A percentile compares a stretch with the other conserved stretches of the same genome.
Conservation (phyloP, 2,113 vertebrate genomes). For the Talpa occidentalis region DNA sequence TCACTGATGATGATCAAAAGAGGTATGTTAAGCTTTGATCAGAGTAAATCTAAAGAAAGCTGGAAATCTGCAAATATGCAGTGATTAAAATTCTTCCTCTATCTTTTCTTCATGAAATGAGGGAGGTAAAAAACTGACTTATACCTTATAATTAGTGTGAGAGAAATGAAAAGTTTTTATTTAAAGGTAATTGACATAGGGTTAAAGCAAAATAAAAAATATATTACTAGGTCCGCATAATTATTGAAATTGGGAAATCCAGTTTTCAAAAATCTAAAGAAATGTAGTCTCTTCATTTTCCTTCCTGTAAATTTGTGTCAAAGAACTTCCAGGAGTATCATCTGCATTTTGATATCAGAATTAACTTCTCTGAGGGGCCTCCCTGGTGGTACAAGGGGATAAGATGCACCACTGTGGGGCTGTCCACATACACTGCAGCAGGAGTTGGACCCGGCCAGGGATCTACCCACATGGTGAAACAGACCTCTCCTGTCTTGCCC, state of each 20-base stretch:
- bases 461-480: too few species aligned
- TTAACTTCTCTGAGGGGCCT: neutral
- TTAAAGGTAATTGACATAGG: neutral
- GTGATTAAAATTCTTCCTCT: slow-evolving; percentile 60
- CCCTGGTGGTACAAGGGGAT: too few species aligned
- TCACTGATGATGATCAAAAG: slow-evolving; percentile 75
- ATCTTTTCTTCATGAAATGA: slow-evolving; percentile 22
- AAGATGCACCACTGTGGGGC: too few species aligned
- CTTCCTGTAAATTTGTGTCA: neutral
- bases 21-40: slow-evolving; percentile 59
- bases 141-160: slow-evolving; percentile 60
- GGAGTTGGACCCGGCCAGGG: too few species aligned
- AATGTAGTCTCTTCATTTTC: neutral
- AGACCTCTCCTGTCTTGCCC: too few species aligned
- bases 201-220: neutral
- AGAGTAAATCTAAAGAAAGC: slow-evolving; percentile 61
- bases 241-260: neutral
- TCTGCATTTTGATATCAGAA: neutral
- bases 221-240: neutral
- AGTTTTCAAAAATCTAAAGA: neutral
- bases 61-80: slow-evolving; percentile 52
- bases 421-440: too few species aligned
- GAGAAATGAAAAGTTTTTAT: slow-evolving; percentile 54
- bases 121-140: slow-evolving; percentile 20
- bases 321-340: neutral